phyloP scores from a whole-genome alignment of 2,888 invertebrate genomes.

The Sinopyrophorus schimmeli region DNA sequence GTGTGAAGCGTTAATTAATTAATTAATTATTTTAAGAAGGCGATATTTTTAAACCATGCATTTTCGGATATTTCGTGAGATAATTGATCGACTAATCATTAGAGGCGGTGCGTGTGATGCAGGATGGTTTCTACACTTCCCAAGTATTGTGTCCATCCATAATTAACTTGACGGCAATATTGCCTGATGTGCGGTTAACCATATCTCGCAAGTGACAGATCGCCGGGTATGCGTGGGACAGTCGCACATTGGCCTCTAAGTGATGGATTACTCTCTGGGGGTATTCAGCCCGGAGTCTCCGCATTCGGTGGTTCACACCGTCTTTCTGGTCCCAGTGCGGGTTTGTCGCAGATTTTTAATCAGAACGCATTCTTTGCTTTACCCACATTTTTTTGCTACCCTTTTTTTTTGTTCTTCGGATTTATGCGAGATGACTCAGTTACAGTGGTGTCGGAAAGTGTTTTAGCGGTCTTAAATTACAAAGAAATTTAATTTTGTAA shows the following conservation, averaged over 20 bases:
- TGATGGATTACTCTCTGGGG: slow-evolving; percentile 50
- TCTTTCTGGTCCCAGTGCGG: slow-evolving; percentile 12
- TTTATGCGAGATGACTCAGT: too few relatives aligned
- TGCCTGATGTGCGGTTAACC: slow-evolving; percentile 44
- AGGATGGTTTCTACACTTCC: slow-evolving; percentile 8
- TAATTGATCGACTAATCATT: neutral
- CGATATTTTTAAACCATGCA: too few relatives aligned
- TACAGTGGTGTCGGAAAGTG: too few relatives aligned
- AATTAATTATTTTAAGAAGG: too few relatives aligned
- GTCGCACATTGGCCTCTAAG: slow-evolving; percentile 46
- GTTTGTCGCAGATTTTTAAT: slow-evolving; percentile 15
- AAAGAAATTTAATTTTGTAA: too few relatives aligned
- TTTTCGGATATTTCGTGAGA: too few relatives aligned
- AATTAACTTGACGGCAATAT: slow-evolving; percentile 38
- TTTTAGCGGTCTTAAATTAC: too few relatives aligned
- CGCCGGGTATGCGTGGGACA: slow-evolving; percentile 44
- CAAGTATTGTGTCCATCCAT: slow-evolving; percentile 18
- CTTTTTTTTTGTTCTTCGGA: neutral
- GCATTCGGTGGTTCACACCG: slow-evolving; percentile 21
- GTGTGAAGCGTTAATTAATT: too few relatives aligned
- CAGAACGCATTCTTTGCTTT: neutral
- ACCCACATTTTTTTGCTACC: too few relatives aligned
- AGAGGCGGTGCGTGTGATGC: neutral
- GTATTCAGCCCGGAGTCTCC: slow-evolving; percentile 19
- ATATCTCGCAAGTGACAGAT: slow-evolving; percentile 51